These are phyloP conservation scores for Sciurus niger DNA, from an alignment of 2,113 vertebrate species.

Conservation along the genomic window DNA sequence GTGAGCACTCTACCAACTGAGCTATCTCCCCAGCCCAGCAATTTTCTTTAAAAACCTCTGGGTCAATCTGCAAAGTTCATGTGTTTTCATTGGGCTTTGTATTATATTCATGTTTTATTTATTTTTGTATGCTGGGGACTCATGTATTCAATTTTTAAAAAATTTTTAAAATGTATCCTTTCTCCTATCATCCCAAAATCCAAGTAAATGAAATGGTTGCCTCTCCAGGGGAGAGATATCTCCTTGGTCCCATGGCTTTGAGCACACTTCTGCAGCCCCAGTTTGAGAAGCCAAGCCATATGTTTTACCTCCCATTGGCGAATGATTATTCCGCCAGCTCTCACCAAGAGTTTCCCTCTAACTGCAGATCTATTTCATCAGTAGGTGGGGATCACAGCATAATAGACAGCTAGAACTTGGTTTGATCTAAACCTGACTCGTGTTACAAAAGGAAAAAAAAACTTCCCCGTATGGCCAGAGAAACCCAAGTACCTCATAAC, in stretches of 20 bases:
- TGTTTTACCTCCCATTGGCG: conserved; percentile 52
- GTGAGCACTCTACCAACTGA: too few relatives aligned
- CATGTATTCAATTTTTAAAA: not conserved
- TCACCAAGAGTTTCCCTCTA: not conserved
- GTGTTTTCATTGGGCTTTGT: not conserved
- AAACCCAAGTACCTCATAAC: conserved; percentile 89
- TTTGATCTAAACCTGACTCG: conserved; percentile 24
- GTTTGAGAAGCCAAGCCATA: conserved; percentile 69
- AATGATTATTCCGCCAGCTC: not conserved
- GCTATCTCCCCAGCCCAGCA: not conserved
- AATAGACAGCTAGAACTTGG: not conserved
- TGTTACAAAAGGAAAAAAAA: conserved; percentile 43
- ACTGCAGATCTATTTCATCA: not conserved
- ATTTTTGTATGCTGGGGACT: not conserved
- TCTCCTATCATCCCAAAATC: not conserved
- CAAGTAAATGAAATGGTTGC: not conserved
- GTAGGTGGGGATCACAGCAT: not conserved
- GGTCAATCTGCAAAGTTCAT: not conserved
- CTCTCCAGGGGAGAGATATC: not conserved
- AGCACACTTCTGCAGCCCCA: not conserved
- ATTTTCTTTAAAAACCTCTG: conserved; percentile 51
- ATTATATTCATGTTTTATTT: not conserved
- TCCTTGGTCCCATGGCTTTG: not conserved
- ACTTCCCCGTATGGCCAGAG: not conserved
- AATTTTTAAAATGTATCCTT: not conserved